Evolutionary conservation across 2,113 vertebrate species (phyloP), one percentile per base, ranked within the genome.

Genomic region (human): DNA sequence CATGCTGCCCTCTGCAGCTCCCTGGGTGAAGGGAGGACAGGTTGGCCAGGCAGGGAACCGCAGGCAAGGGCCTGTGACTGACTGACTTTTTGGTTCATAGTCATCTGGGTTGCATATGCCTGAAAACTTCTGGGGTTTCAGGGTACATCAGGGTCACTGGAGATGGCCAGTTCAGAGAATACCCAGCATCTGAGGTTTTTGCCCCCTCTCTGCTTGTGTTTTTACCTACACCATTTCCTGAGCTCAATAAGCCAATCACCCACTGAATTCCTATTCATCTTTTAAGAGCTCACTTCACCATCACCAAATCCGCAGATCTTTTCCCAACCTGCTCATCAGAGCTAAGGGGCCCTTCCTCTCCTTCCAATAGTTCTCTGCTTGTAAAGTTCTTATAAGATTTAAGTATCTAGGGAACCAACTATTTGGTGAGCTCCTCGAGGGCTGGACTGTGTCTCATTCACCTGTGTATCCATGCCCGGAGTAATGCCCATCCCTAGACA

Each of bases 391-490:
- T 27, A 35, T 81, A 30, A 66, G 6, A 2, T 20, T 79, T 35
- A 27, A 55, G 27, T 45, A 78, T n/a, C 43, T 27, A 48, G 50
- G 89, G 27, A 27, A 32, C 27, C 5, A 38, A 17, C 10, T 57
- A 10, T 1, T 13, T 64, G 68, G n/a, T 70, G 70, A 27, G 50
- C 5, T 81, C 79, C 30, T 72, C 0, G 1, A 83, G 17, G 52
- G 22, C 12, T 22, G 1, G 48, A 82, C 25, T 61, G 8, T n/a
- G 25, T 80, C 38, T 93, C 61, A 16, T 13, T 10, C 14, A 13
- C 45, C 13, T 40, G 3, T 14, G 22, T 20, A 17, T 23, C 40
- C 32, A 22, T 35, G 25, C 59, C 16, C 17, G 0, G 0, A 45
- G 50, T 38, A 50, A 18, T 5, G 7, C 11, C 18, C 72, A 38